Evolutionary conservation across 2,888 invertebrate species (phyloP), one percentile per base, ranked within the genome.

Genomic region (Ectemnius continuus): DNA sequence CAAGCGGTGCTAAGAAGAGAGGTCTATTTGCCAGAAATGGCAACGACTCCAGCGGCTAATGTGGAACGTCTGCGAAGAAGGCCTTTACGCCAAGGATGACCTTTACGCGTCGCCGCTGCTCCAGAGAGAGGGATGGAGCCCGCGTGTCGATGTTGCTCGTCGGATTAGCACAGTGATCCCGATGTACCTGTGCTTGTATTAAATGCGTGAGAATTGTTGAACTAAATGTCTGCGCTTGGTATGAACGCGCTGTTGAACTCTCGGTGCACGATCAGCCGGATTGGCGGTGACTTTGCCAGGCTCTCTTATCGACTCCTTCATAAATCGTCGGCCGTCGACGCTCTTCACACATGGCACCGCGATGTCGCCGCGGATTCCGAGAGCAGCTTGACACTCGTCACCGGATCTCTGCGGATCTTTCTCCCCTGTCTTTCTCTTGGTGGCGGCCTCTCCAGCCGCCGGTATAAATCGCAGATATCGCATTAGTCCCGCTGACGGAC

Each of bases 21-120:
- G 77, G 76, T 72, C 82, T 75, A 80, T 84, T 84, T 84, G 80
- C 83, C 84, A 83, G 83, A 83, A 83, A 84, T 83, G 84, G 83
- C 80, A 83, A 84, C 76, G 78, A 76, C 76, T 67, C 79, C 82
- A 11, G 8, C 36, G 8, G 76, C 78, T 75, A 80, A 80, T 76
- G 80, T 82, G 78, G 74, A 84, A 80, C 75, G 74, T 78, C 80
- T 75, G 69, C 64, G 64, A 75, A 36, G 36, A 36, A 83, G 82
- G 84, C 82, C 80, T 84, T 82, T 80, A 78, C 76, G 73, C 73
- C 80, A 76, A 58, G 59, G 73, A 64, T 80, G 78, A 84, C 83
- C 82, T 83, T 83, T 83, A 82, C 82, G 74, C 84, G 78, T 80
- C 78, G 76, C 73, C 28, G 66, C 45, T 60, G 68, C 71, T 70